phyloP scores from a whole-genome alignment of 2,888 invertebrate genomes.

The Tenthredo scrophulariae region DNA sequence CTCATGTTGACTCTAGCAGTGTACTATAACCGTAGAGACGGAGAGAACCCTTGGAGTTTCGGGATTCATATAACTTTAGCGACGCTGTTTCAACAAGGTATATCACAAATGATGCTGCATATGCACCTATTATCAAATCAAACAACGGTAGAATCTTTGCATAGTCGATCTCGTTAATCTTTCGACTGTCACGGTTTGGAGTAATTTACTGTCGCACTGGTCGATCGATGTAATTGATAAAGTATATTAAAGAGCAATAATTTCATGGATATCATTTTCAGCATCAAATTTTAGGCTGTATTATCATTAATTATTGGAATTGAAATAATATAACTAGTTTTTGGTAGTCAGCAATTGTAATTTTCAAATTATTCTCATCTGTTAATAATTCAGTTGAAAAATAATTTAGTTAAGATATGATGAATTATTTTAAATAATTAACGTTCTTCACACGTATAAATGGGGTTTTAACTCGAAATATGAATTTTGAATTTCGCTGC shows the following conservation, averaged over 20 bases:
- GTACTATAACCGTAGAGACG: not conserved
- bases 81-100: conserved; percentile 39
- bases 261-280: not conserved
- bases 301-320: not conserved
- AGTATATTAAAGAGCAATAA: not conserved
- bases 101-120: not conserved
- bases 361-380: not conserved
- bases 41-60: conserved; percentile 20
- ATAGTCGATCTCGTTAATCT: not conserved
- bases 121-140: not conserved
- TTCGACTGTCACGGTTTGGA: not conserved
- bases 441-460: not conserved
- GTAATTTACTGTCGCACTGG: not conserved
- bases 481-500: not conserved
- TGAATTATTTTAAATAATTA: not conserved
- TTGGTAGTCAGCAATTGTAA: not conserved
- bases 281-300: not conserved
- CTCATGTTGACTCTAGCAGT: not conserved
- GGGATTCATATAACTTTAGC: conserved; percentile 31
- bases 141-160: not conserved
- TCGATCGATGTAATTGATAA: not conserved
- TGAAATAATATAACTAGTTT: not conserved
- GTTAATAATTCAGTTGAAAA: not conserved
- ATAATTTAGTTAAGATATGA: not conserved
- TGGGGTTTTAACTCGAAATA: not conserved